Evolutionary conservation across 2,888 invertebrate genomes (phyloP).

Genomic region (Drosophila nr. perissopoda): DNA sequence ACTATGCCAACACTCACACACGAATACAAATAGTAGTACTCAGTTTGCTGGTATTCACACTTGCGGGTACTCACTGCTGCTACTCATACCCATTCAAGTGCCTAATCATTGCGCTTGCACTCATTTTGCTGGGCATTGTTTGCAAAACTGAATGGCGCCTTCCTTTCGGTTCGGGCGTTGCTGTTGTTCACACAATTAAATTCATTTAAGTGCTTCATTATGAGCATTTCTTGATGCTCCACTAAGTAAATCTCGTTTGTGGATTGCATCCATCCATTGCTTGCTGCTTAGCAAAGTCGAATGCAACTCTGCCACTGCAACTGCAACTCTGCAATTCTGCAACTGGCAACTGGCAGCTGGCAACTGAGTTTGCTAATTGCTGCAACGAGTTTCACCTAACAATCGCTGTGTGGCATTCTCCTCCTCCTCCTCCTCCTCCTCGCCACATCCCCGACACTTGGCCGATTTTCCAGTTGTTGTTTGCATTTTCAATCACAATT

Average conservation of each 20-base stretch:
- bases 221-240: slow-evolving; percentile 67
- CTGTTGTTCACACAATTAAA: slow-evolving; percentile 78
- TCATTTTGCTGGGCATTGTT: slow-evolving; percentile 68
- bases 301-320: slow-evolving; percentile 18
- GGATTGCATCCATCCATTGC: slow-evolving; percentile 15
- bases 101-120: slow-evolving; percentile 63
- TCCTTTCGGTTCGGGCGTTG: slow-evolving; percentile 31
- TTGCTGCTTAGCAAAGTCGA: slow-evolving; percentile 28
- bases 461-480: slow-evolving; percentile 71
- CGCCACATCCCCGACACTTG: slow-evolving; percentile 35
- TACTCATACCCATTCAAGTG: slow-evolving; percentile 29
- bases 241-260: slow-evolving; percentile 75
- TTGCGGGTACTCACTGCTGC: not conserved
- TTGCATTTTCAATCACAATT: slow-evolving; percentile 75
- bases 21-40: not conserved
- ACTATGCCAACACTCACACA: slow-evolving; percentile 7
- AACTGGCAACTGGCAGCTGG: slow-evolving; percentile 6
- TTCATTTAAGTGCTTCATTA: slow-evolving; percentile 82
- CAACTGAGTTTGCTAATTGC: slow-evolving; percentile 64
- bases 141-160: slow-evolving; percentile 60
- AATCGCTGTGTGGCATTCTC: slow-evolving; percentile 42
- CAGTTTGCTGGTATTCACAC: not conserved
- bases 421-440: not conserved
- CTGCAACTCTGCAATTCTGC: slow-evolving; percentile 12
- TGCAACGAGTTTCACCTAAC: slow-evolving; percentile 72